Evolutionary conservation across 1,140 invertebrate genomes (phyloP), one percentile per base, ranked within the genome.

Genomic region (Leptinotarsa undecemlineata): DNA sequence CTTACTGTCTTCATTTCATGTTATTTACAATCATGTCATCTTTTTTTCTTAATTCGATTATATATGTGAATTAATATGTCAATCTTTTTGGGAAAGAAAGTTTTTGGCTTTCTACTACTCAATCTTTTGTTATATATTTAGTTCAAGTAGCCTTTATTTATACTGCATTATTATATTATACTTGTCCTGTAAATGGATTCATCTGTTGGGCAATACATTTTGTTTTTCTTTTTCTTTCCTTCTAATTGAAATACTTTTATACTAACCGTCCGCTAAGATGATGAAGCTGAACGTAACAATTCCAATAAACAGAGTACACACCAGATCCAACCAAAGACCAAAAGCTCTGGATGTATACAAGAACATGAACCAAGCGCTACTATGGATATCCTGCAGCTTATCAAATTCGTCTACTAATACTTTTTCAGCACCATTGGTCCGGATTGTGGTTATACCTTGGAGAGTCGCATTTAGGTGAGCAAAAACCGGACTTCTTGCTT

Each of bases 321-420:
- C 78, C 74, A 89, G 83, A 80, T 95, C 93, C 4, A 95, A 80
- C 82, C 91, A 90, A 21, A 93, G 87, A 2, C 91, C 92, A 77
- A 95, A 91, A 79, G 92, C 92, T 72, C 92, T 87, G 33, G 88
- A 89, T 1, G 89, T 88, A 0, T 89, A 86, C 4, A 94, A 83
- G 78, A 92, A 92, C 69, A 92, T 84, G 78, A 89, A 93, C 86
- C 88, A 90, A 0, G 89, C 85, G 33, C 85, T 85, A 3, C 82
- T 85, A 72, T 87, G 84, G 0, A 83, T 68, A 76, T 87, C 85
- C 75, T 87, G 87, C 78, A 86, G 82, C 48, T 77, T 75, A 77
- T 88, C 86, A 78, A 90, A 88, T 71, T 89, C 86, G 23, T 88
- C 79, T 51, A 88, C 88, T 51, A 93, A 86, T 48, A 86, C 84